A percentile compares a stretch with the other conserved stretches of the same genome.
Conservation (phyloP, 2,888 invertebrate genomes). For the Dione vanillae region DNA sequence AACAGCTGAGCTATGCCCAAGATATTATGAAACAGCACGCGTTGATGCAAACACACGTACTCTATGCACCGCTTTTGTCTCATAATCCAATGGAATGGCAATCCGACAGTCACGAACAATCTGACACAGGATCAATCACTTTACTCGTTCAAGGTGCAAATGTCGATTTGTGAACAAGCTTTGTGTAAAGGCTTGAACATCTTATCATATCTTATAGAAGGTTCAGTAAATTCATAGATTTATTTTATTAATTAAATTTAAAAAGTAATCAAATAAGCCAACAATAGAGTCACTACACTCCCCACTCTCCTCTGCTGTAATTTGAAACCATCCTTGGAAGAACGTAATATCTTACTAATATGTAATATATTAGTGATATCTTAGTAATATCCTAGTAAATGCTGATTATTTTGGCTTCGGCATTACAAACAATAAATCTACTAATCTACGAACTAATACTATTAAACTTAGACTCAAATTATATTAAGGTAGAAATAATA, state of each 20-base stretch:
- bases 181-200: background rate
- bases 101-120: slow-evolving; percentile 7
- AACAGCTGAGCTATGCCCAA: background rate
- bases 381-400: too few relatives aligned
- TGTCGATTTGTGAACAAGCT: slow-evolving; percentile 1
- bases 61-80: background rate
- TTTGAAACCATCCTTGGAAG: too few relatives aligned
- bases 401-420: background rate
- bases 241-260: too few relatives aligned
- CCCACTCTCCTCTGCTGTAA: background rate
- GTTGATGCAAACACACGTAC: background rate
- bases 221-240: background rate
- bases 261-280: too few relatives aligned
- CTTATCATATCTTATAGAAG: background rate
- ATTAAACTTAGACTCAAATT: background rate
- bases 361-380: too few relatives aligned
- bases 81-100: slow-evolving; percentile 16
- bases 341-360: too few relatives aligned
- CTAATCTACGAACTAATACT: slow-evolving; percentile 3
- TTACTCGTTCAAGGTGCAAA: background rate
- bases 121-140: slow-evolving; percentile 6
- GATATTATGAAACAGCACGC: background rate
- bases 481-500: background rate
- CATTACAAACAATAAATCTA: background rate
- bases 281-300: background rate